Base-by-base conservation (phyloP, 2,888 invertebrate genomes). In the Noctua fimbriata region DNA sequence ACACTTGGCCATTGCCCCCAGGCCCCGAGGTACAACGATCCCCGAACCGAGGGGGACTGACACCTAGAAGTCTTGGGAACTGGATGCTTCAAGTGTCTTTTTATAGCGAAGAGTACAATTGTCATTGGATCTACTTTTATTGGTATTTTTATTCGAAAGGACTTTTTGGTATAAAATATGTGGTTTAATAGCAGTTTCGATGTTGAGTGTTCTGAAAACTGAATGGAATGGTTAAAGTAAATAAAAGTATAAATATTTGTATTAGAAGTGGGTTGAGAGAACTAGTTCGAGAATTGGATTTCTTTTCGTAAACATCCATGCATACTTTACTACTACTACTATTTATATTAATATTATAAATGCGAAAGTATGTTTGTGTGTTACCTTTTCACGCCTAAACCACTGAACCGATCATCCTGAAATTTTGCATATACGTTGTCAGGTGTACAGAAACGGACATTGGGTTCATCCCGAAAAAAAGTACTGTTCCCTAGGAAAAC, bases 1-100 rank as follows among this genome's bases (percentile, higher is more conserved):
- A 66, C 77, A 82, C 75, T 76, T 88, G 90, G 88, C 77, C 90
- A 84, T 83, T 88, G 88, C 86, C 83, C 78, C 90, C 75, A 58
- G 76, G 86, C 79, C 73, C 90, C 71, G 73, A 52, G 76, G 87
- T 83, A 81, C 89, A 84, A 87, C 79, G 86, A 69, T 85, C 87
- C 79, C 78, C 71, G 24, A 78, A 83, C 69, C 63, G 32, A 76
- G 67, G 81, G 82, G 80, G 84, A 84, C 36, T 86, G 86, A 79
- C 81, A 76, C 58, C 18, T 69, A 73, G 52, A 52, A 69, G 70
- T 73, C 75, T 78, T 67, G 78, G 73, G 65, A 75, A 76, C 60
- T 69, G 16, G 49, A 79, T 67, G 69, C 65, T 73, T 71, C 70
- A 67, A 69, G 78, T 78, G 65, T 72, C 16, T 81, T 75, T 79